These are phyloP conservation scores for Eueremaeus valkanovi DNA, from an alignment of 2,888 invertebrate species.

Conservation along the genomic window DNA sequence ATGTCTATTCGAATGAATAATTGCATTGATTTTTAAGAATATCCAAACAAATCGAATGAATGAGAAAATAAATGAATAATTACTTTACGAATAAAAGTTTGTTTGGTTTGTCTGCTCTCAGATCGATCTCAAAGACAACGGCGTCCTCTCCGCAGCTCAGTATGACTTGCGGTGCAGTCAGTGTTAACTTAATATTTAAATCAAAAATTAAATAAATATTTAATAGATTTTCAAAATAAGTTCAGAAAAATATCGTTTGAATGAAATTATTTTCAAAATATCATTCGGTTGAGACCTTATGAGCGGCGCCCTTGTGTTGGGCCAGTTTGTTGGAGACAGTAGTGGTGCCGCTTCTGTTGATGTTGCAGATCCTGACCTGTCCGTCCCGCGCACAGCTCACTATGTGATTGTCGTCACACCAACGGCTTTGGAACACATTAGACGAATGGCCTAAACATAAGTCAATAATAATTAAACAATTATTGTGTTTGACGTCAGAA, in stretches of 20 bases:
- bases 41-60: not conserved
- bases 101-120: slow-evolving; percentile 66
- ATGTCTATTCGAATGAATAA: too few species aligned
- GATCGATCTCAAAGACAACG: slow-evolving; percentile 72
- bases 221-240: too few species aligned
- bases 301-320: slow-evolving; percentile 70
- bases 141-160: slow-evolving; percentile 88
- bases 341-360: slow-evolving; percentile 56
- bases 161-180: slow-evolving; percentile 61
- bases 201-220: too few species aligned
- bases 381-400: slow-evolving; percentile 86
- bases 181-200: too few species aligned
- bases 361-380: slow-evolving; percentile 64
- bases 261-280: too few species aligned
- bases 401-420: slow-evolving; percentile 64
- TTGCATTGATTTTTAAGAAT: too few species aligned
- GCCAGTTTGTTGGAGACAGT: slow-evolving; percentile 58
- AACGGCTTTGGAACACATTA: slow-evolving; percentile 5
- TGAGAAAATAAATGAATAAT: not conserved
- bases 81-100: slow-evolving; percentile 51
- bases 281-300: too few species aligned
- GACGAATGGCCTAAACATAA: slow-evolving; percentile 16
- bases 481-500: not conserved
- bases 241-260: too few species aligned
- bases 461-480: not conserved